Evolutionary conservation across 2,113 vertebrate genomes (phyloP), one percentile per base, ranked within the genome.

Genomic region (Rhagologus leucostigma): DNA sequence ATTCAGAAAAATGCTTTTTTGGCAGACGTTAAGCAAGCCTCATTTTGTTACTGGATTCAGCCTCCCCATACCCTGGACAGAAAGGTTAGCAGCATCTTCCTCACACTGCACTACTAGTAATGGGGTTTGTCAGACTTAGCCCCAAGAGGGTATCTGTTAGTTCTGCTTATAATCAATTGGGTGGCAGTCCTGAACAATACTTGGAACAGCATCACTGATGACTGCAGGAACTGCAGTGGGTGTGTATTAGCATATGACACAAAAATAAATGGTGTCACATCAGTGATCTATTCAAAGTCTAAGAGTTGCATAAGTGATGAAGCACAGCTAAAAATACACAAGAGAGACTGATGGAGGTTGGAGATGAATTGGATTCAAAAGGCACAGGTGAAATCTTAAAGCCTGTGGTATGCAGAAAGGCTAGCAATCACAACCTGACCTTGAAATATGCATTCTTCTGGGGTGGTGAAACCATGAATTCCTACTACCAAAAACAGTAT

Each of bases 1-100:
- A 92, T 91, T 83, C 98, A 99, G 96, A 98, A 98, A 95, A 98
- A 98, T 57, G 96, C 96, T 50, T 47, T 98, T 90, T 90, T 98
- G 86, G 98, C 94, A 39, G 97, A 97, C 12, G 71, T 98, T 91
- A 98, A 98, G 46, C 97, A 98, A 92, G 92, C 87, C 6, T 95
- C 84, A 73, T 93, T 98, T 64, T 98, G 97, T 89, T 90, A 91
- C n/a, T 85, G 87, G 84, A 80, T 97, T 44, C 77, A 90, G 14
- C 63, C 42, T 44, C 60, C 20, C 33, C 44, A 44, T 9, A 46
- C 71, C 44, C 59, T 73, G 26, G 44, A 59, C 10, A 44, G 41
- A 44, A 95, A 98, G 88, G 97, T 98, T 56, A 96, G 95, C 19
- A 89, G 49, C 42, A 57, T 69, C 24, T 42, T 87, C 47, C 44